These are phyloP conservation scores for Anguilla marmorata DNA, from an alignment of 2,797 vertebrate species.

Conservation along the genomic window DNA sequence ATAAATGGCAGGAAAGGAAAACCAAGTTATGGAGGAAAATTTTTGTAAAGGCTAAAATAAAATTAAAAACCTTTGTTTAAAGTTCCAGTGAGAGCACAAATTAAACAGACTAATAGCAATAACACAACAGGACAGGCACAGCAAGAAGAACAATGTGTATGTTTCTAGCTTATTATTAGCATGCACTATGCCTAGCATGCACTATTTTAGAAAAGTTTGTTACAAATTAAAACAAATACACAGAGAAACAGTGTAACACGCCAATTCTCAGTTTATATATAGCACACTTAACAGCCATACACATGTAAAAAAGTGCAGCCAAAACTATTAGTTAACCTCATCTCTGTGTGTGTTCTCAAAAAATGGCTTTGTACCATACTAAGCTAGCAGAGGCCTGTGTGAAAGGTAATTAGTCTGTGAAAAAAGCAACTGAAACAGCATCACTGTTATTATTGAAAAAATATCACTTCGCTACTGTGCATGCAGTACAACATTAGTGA, in stretches of 20 bases:
- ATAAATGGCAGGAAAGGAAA: neutral
- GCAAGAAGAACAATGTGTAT: neutral
- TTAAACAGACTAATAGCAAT: neutral
- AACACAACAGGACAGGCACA: neutral
- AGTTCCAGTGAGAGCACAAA: neutral
- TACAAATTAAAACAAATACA: neutral
- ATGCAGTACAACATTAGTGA: constrained; percentile 15
- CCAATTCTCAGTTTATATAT: neutral
- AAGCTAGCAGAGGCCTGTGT: neutral
- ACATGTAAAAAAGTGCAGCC: neutral
- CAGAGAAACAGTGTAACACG: neutral
- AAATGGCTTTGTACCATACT: neutral
- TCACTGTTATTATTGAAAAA: neutral
- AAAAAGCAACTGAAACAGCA: neutral
- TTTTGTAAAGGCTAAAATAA: neutral
- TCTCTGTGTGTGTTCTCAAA: neutral
- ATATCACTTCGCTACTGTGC: neutral
- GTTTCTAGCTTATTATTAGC: neutral
- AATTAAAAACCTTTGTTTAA: neutral
- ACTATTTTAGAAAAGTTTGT: neutral
- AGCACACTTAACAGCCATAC: neutral
- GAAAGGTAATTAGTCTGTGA: neutral
- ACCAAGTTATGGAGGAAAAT: neutral
- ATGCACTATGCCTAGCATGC: neutral
- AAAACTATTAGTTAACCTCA: neutral